Percentiles rank a stretch among this genome's conserved stretches.
These are phyloP conservation scores for Taxidea taxus DNA, from an alignment of 2,113 vertebrate species.

Conservation along the genomic window DNA sequence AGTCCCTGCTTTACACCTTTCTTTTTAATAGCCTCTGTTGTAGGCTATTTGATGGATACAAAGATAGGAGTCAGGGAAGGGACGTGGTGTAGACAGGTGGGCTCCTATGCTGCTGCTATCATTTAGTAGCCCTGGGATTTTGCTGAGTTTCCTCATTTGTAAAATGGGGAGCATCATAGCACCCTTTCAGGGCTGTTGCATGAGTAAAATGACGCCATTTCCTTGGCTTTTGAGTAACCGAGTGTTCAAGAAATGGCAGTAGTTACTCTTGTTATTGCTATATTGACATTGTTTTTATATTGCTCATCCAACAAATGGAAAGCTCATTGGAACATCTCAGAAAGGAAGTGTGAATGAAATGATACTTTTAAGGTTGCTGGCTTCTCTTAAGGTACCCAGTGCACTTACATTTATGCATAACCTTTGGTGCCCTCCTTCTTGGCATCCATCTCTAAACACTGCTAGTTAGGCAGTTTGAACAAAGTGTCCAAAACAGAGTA, in stretches of 20 bases:
- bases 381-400: not conserved
- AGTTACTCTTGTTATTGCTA: slow-evolving; percentile 1
- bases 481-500: not conserved
- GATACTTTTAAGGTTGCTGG: not conserved
- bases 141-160: slow-evolving; percentile 18
- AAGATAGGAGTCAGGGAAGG: not conserved
- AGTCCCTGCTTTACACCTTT: not conserved
- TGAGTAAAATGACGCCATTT: slow-evolving; percentile 22
- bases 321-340: not conserved
- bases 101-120: not conserved
- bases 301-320: slow-evolving; percentile 11
- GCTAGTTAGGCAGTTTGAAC: not conserved
- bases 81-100: not conserved
- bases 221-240: not conserved
- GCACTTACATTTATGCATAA: not conserved
- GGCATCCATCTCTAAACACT: not conserved
- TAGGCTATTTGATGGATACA: slow-evolving; percentile 14
- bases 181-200: not conserved
- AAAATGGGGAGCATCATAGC: not conserved
- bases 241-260: slow-evolving; percentile 12
- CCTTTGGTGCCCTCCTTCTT: not conserved
- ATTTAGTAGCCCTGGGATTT: not conserved
- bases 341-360: slow-evolving; percentile 4
- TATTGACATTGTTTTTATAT: not conserved
- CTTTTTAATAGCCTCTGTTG: not conserved